A percentile compares a stretch with the other conserved stretches of the same genome.
These are phyloP conservation scores for Lutraria rhynchaena DNA, from an alignment of 1,140 invertebrate genomes.

Conservation along the genomic window DNA sequence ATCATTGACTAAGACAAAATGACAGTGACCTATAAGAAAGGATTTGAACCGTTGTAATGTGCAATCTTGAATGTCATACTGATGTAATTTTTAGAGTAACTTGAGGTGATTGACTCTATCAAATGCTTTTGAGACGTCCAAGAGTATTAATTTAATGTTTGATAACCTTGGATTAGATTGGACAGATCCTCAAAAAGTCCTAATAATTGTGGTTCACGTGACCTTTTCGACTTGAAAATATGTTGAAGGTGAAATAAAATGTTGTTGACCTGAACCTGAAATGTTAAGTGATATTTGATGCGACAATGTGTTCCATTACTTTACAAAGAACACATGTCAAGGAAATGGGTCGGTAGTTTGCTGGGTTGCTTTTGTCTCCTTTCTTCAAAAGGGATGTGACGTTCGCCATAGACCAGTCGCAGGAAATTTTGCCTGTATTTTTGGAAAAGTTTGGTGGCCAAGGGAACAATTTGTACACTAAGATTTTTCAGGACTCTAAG, in stretches of 20 bases:
- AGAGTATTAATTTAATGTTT: neutral
- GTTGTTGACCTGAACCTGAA: neutral
- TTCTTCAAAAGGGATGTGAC: no score
- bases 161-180: neutral
- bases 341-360: no score
- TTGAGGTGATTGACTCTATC: neutral
- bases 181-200: neutral
- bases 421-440: neutral
- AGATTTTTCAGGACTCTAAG: neutral
- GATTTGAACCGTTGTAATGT: neutral
- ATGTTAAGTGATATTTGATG: no score
- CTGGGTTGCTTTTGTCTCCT: no score
- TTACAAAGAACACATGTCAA: no score
- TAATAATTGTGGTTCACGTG: neutral
- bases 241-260: neutral
- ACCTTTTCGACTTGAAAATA: neutral
- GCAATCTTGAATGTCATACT: neutral
- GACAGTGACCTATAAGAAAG: neutral
- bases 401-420: no score
- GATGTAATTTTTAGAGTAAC: neutral
- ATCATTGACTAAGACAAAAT: neutral
- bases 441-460: neutral
- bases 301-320: no score
- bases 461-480: neutral
- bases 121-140: neutral